A percentile compares a stretch with the other conserved stretches of the same genome.
Conservation (phyloP, 1,140 invertebrate genomes). For the Diabrotica undecimpunctata region DNA sequence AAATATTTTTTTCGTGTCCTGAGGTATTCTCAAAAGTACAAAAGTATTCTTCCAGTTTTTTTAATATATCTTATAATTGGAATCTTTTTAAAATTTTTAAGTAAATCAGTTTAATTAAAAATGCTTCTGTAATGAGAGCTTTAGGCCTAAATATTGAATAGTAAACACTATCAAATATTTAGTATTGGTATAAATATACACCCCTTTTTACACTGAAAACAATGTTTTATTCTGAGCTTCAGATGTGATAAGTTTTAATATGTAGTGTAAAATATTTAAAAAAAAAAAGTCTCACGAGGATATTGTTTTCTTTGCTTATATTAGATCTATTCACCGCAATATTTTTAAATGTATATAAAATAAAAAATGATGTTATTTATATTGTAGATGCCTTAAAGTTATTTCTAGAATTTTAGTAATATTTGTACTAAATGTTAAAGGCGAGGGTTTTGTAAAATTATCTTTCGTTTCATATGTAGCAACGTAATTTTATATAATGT, state of each 20-base stretch:
- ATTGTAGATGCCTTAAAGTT: slow-evolving; percentile 20
- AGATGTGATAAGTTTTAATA: slow-evolving; percentile 11
- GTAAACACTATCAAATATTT: no score
- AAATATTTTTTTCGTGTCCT: no score
- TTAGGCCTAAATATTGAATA: no score
- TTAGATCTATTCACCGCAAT: slow-evolving; percentile 13
- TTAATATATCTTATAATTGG: no score
- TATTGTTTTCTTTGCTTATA: background rate
- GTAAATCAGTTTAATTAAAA: no score
- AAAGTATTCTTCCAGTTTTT: no score
- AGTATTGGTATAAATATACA: background rate
- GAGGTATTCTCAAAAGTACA: no score
- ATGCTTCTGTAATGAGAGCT: no score
- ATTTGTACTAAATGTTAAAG: background rate
- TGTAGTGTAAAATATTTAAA: slow-evolving; percentile 5
- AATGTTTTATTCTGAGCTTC: background rate
- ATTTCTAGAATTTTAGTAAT: slow-evolving; percentile 9
- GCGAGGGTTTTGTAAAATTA: no score
- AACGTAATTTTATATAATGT: no score
- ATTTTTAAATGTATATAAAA: slow-evolving; percentile 21
- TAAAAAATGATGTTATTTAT: slow-evolving; percentile 17
- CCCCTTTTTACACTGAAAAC: background rate
- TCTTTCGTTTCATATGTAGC: no score
- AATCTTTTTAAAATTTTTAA: no score
- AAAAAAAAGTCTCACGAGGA: background rate